Evolutionary conservation across 2,797 vertebrate genomes (phyloP), one percentile per base, ranked within the genome.

Genomic region (Sphenodon punctatus): DNA sequence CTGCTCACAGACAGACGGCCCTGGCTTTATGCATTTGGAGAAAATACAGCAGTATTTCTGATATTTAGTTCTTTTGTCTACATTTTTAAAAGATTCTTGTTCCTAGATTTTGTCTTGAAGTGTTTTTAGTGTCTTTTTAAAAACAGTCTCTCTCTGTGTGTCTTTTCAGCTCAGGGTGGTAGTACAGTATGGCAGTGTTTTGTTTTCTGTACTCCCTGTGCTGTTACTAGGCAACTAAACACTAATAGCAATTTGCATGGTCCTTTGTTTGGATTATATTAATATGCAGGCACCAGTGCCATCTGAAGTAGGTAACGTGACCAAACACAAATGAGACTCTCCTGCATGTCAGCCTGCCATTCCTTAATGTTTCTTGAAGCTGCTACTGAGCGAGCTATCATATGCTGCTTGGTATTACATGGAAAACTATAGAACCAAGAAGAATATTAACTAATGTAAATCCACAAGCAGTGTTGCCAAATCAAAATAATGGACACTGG

Each of bases 171-270:
- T 78, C 68, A 53, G 19, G 0, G 2, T 77, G 74, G 22, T 61
- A 69, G 39, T 56, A 17, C 9, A 32, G 14, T 30, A 55, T 67
- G 42, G 59, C 65, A 70, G 10, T 64, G 59, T 76, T 83, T 83
- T 58, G 78, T 66, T 81, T 89, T 81, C 65, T 55, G 38, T 2
- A 11, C 53, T 84, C 1, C 0, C 60, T 72, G 53, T 55, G 48
- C 75, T 59, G 89, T 91, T 93, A 92, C 90, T 83, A 75, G 79
- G 90, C 10, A 5, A 91, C 84, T 69, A 67, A 56, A 43, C 46
- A 77, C 67, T 39, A 74, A 5, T 55, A 79, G 45, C 66, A 65
- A 63, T 63, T 60, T 70, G 84, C 69, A 43, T 81, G 73, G 70
- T 82, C 87, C 80, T 89, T 82, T 85, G 73, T 77, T 75, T 10